Percentiles rank a stretch among this genome's conserved stretches.
Conservation (phyloP, 2,113 vertebrate genomes). For the Mesitornis unicolor region DNA sequence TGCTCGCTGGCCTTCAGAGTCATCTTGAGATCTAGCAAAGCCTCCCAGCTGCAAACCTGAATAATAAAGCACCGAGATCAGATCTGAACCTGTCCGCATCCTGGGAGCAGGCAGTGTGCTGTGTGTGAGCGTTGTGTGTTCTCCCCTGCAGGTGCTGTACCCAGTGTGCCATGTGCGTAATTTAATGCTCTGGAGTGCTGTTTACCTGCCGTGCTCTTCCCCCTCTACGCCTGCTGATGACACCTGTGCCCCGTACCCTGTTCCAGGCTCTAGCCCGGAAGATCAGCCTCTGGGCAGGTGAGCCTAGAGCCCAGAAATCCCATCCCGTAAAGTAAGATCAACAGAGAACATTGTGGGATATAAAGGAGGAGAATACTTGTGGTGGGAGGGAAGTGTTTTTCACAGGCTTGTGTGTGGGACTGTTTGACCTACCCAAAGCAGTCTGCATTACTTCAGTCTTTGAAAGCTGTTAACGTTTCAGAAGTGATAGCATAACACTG, state of each 20-base stretch:
- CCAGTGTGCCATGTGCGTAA: conserved; percentile 97
- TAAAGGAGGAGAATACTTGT: background rate
- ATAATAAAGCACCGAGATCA: background rate
- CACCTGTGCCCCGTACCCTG: conserved; percentile 90
- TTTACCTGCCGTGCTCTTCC: conserved; percentile 93
- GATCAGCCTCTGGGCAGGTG: conserved; percentile 91
- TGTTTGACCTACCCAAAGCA: background rate
- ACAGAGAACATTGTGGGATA: conserved; percentile 3
- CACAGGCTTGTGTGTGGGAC: rapidly evolving
- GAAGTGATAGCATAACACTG: background rate
- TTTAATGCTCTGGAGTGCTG: conserved; percentile 95
- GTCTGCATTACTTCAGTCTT: background rate
- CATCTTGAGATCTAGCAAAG: background rate
- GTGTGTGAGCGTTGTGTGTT: background rate
- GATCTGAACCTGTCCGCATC: background rate
- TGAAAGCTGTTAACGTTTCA: background rate
- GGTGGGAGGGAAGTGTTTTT: background rate
- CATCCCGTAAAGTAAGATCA: conserved; percentile 70
- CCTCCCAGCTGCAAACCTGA: background rate
- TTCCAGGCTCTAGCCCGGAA: conserved; percentile 84
- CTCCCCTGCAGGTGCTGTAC: conserved; percentile 85
- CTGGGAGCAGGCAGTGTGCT: background rate
- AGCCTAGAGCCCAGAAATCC: conserved; percentile 70
- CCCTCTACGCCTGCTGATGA: conserved; percentile 91
- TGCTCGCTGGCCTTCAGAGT: background rate